Evolutionary conservation across 2,797 vertebrate genomes (phyloP).

Genomic region (Crypturellus tataupa): DNA sequence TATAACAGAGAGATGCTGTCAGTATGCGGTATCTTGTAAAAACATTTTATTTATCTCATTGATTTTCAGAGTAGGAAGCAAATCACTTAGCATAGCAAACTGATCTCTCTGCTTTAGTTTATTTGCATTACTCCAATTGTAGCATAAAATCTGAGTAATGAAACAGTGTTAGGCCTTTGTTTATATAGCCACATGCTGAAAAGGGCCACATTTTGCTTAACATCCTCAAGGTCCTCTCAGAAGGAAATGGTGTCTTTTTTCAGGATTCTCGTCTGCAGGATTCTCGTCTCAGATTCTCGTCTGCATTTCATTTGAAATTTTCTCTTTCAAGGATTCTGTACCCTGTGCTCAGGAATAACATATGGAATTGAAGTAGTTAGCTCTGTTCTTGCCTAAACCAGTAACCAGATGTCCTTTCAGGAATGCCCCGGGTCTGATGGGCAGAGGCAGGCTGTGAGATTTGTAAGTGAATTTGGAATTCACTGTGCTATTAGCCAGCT

Average conservation of each 20-base stretch:
- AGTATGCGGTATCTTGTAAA: not conserved
- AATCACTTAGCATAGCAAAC: conserved; percentile 52
- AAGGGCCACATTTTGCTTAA: not conserved
- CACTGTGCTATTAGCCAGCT: not conserved
- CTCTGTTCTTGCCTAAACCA: conserved; percentile 5
- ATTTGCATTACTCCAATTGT: not conserved
- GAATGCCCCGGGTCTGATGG: not conserved
- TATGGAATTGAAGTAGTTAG: conserved; percentile 22
- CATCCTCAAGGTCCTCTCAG: not conserved
- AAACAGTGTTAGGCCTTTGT: not conserved
- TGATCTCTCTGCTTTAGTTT: conserved; percentile 38
- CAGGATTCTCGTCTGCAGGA: not conserved
- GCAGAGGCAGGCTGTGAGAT: not conserved
- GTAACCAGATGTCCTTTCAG: conserved; percentile 47
- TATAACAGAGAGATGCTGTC: not conserved
- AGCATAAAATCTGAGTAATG: conserved; percentile 22
- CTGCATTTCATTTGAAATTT: conserved; percentile 9
- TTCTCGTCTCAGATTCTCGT: no score
- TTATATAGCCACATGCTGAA: not conserved
- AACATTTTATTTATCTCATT: conserved; percentile 31
- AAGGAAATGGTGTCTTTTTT: not conserved
- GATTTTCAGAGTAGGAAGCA: conserved; percentile 50
- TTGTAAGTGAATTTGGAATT: conserved; percentile 36
- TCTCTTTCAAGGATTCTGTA: conserved; percentile 5
- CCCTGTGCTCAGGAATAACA: not conserved